These are phyloP conservation scores for Antheraea assamensis DNA, from an alignment of 2,888 invertebrate genomes.

Conservation along the genomic window DNA sequence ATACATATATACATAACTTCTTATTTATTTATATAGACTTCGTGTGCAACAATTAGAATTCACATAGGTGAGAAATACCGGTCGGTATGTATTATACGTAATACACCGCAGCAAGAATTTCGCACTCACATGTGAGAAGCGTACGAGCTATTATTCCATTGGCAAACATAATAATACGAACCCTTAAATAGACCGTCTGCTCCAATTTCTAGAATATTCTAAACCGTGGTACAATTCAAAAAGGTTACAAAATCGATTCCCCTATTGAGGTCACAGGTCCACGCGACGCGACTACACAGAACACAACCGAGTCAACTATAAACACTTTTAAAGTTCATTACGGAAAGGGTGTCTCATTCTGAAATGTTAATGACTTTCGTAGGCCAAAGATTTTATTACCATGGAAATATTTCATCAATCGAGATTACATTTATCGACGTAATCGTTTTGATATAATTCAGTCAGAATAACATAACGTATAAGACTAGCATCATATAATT, in stretches of 20 bases:
- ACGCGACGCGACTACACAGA: conserved; percentile 35
- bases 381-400: neutral
- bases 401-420: neutral
- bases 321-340: conserved; percentile 13
- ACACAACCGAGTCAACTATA: conserved; percentile 31
- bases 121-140: neutral
- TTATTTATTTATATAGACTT: neutral
- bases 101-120: neutral
- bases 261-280: conserved; percentile 34
- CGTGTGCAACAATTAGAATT: neutral
- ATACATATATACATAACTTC: too few relatives aligned
- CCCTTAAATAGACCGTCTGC: neutral
- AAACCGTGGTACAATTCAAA: conserved; percentile 20
- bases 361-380: conserved; percentile 23
- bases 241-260: conserved; percentile 41
- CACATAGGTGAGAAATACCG: neutral
- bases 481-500: too few relatives aligned
- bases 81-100: neutral
- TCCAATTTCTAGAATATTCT: conserved; percentile 12
- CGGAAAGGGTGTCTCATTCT: conserved; percentile 12
- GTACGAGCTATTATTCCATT: neutral
- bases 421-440: neutral
- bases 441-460: neutral
- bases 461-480: too few relatives aligned
- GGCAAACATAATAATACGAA: neutral